A percentile compares a stretch with the other conserved stretches of the same genome.
These are phyloP conservation scores for Dasysyrphus albostriatus DNA, from an alignment of 2,888 invertebrate genomes.

Conservation along the genomic window DNA sequence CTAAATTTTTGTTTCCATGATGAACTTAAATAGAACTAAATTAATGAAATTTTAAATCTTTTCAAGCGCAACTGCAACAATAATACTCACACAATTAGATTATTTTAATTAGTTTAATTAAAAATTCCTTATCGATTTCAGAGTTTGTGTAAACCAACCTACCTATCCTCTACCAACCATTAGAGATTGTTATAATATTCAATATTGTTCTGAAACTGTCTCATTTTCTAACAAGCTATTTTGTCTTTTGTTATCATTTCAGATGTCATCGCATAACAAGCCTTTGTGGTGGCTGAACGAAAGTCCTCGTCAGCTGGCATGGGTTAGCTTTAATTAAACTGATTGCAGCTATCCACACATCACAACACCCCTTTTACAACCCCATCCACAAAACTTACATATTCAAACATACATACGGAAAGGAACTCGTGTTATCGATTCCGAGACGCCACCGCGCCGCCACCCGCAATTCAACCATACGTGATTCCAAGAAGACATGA, in stretches of 20 bases:
- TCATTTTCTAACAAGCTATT: slow-evolving; percentile 45
- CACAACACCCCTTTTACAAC: slow-evolving; percentile 14
- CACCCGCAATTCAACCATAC: slow-evolving; percentile 54
- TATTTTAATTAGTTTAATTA: slow-evolving; percentile 15
- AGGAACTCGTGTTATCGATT: slow-evolving; percentile 63
- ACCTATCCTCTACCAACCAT: not conserved
- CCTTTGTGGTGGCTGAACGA: slow-evolving; percentile 54
- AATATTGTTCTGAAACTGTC: slow-evolving; percentile 9
- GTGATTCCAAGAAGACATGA: slow-evolving; percentile 77
- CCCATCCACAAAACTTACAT: not conserved
- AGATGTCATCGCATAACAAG: slow-evolving; percentile 66
- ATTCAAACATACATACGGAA: slow-evolving; percentile 29
- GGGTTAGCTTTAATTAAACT: slow-evolving; percentile 74
- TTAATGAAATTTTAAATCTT: not conserved
- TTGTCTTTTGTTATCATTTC: slow-evolving; percentile 61
- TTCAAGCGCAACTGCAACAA: not conserved
- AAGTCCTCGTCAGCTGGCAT: slow-evolving; percentile 60
- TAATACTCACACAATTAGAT: not conserved
- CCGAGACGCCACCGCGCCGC: slow-evolving; percentile 59
- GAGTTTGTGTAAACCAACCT: not conserved
- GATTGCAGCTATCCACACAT: slow-evolving; percentile 52
- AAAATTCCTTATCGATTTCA: slow-evolving; percentile 14
- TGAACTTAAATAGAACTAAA: no score
- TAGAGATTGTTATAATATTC: not conserved
- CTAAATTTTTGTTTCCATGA: no score